Evolutionary conservation across 2,113 vertebrate species (phyloP).

Genomic region (Bothrops jararaca): DNA sequence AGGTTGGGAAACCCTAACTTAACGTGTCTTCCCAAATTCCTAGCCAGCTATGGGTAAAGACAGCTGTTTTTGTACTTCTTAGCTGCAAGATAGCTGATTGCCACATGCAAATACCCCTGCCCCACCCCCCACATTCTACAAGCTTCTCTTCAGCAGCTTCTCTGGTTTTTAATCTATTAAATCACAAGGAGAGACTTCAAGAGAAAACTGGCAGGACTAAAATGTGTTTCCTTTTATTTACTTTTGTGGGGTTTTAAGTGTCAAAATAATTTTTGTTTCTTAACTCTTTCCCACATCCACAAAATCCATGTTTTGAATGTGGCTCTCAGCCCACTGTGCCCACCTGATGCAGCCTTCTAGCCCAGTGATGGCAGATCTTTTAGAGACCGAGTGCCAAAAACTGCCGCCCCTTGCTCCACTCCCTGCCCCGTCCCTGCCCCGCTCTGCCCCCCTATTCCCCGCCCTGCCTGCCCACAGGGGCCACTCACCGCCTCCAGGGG

Average conservation of each 20-base stretch:
- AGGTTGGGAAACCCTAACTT: not conserved
- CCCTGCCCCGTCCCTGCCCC: too few relatives aligned
- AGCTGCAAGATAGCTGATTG: not conserved
- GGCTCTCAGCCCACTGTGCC: not conserved
- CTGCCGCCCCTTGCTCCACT: too few relatives aligned
- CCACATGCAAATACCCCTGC: not conserved
- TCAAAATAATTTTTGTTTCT: not conserved
- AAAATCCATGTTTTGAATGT: not conserved
- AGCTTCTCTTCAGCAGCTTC: not conserved
- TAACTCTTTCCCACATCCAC: not conserved
- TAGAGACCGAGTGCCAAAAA: too few relatives aligned
- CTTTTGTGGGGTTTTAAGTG: not conserved
- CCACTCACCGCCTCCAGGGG: too few relatives aligned
- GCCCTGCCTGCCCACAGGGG: too few relatives aligned
- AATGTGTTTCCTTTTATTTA: not conserved
- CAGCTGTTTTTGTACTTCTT: not conserved
- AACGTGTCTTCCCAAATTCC: not conserved
- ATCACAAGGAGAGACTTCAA: not conserved
- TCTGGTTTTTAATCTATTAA: not conserved
- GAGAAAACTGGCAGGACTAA: not conserved
- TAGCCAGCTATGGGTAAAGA: not conserved
- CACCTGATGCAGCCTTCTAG: not conserved
- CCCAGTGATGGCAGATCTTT: not conserved
- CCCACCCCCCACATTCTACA: not conserved
- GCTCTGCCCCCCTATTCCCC: too few relatives aligned